Evolutionary conservation across 2,113 vertebrate species (phyloP).

Genomic region (Microtus oregoni): DNA sequence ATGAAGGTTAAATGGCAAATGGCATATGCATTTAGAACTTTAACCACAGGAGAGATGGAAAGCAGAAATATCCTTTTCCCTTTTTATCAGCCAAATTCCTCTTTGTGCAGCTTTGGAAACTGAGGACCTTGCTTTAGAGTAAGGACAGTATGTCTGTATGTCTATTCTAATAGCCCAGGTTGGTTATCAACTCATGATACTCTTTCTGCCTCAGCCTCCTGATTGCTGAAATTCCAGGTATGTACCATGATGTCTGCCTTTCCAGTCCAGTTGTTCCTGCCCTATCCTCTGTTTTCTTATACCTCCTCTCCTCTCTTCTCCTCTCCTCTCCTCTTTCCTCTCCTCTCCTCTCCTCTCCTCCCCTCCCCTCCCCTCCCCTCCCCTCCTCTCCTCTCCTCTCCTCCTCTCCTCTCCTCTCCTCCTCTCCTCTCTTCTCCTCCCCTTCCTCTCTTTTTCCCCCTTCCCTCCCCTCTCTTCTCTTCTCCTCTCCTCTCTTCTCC

Average conservation of each 20-base stretch:
- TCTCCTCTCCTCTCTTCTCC: accelerated
- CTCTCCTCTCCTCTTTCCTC: too few species aligned
- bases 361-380: too few species aligned
- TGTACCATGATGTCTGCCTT: background rate
- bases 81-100: conserved; percentile 49
- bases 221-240: background rate
- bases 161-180: too few species aligned
- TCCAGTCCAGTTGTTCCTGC: background rate
- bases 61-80: conserved; percentile 13
- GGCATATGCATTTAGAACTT: conserved; percentile 49
- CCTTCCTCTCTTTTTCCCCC: too few species aligned
- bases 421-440: background rate
- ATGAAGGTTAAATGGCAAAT: conserved; percentile 61
- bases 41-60: background rate
- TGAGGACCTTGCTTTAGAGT: background rate
- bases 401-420: too few species aligned
- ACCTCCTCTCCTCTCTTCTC: background rate
- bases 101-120: conserved; percentile 38
- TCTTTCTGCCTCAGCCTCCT: background rate
- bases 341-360: too few species aligned
- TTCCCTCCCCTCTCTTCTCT: too few species aligned
- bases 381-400: too few species aligned
- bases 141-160: background rate
- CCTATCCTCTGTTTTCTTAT: background rate
- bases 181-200: background rate